Evolutionary conservation across 2,888 invertebrate genomes (phyloP), one percentile per base, ranked within the genome.

Genomic region (Crioceris asparagi): DNA sequence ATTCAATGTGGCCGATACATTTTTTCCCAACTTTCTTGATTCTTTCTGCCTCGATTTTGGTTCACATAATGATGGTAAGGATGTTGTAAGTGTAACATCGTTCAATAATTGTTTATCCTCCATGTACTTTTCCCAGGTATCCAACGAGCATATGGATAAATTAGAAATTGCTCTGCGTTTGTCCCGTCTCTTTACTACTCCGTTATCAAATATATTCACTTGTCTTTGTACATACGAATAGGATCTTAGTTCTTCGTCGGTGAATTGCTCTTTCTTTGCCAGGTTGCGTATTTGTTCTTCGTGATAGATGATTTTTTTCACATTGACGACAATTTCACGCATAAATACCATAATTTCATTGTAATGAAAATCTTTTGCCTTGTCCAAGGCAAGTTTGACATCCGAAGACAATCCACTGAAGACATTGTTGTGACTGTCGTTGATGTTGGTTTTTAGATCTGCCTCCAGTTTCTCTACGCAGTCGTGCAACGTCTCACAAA

Each of bases 91-190:
- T 10, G 11, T 7, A 7, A 21, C 14, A 6, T 33, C 17, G 6
- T 12, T 11, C 10, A 10, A 10, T 12, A 14, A 11, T 14, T 34
- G 33, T 26, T 41, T 48, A 35, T 41, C 44, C 1, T 46, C 45
- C 30, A 54, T 14, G 12, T 49, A 47, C 11, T 45, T 39, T 30
- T 54, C 53, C 55, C 55, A 55, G 10, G 47, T 43, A n/a, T 54
- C 50, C 16, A 55, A 32, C 27, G 41, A 47, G 12, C 47, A 43
- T 7, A 47, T 25, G 1, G 54, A 53, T 10, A 43, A 30, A 11
- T 50, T 46, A 3, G 46, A 48, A n/a, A 37, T 43, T 16, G 41
- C 45, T 34, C 47, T 39, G 2, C 49, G 32, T 18, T 31, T 42
- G 33, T 46, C 43, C 36, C 41, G 36, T 35, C 40, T 48, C 8